Base-by-base conservation (phyloP, 2,113 vertebrate genomes). In the Peucedramus taeniatus region DNA sequence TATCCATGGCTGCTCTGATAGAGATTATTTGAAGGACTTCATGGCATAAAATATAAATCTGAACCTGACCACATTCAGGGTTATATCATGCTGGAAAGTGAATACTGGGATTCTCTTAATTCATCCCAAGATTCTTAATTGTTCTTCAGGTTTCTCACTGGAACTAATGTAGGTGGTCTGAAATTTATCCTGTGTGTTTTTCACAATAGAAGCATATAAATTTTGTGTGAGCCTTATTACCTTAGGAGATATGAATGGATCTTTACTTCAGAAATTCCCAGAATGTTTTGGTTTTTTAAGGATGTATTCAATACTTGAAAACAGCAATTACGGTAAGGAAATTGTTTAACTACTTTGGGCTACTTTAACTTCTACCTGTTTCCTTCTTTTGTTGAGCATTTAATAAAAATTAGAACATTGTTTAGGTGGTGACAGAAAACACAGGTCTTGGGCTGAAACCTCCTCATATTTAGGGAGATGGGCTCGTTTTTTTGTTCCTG, bases 351-450 rank as follows among this genome's bases (percentile, higher is more conserved):
- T 61, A 11, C 22, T 77, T 89, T 87, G 44, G 39, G 7, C 6
- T 61, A 28, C 45, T 69, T 69, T 60, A 87, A 69, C 23, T 45
- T 33, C 26, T 91, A 27, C 31, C 64, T 37, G 15, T 54, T 96
- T 97, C 82, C 91, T 86, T 86, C 90, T 88, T 96, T 90, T 94
- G 82, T 93, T 88, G 20, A 69, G 14, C 11, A 17, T 70, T 89
- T 65, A 56, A 40, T 56, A 40, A 91, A 71, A 60, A 40, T 2
- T 15, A 59, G 78, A 91, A 77, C 75, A 44, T 77, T 77, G 18
- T 37, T 72, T 66, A 84, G 21, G 54, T 31, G 22, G 20, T 87
- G 26, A 65, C 74, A 51, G 1, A 11, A 86, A 90, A 94, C 31
- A 56, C 50, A 80, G 54, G 6, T 77, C 5, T 19, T 66, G 59